Conservation (phyloP, 2,888 invertebrate genomes). For the Achlya flavicornis region DNA sequence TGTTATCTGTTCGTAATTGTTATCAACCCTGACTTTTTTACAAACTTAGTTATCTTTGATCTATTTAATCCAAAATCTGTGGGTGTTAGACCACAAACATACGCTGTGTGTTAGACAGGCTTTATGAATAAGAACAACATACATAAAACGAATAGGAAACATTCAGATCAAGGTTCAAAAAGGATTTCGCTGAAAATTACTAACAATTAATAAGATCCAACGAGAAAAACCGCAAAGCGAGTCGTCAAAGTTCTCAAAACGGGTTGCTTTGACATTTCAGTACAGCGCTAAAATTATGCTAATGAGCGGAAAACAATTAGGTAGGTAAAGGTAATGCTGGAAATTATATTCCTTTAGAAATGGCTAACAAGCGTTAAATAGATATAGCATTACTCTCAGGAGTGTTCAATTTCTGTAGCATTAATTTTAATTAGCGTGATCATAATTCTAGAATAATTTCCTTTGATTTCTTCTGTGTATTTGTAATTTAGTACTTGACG, state of each 20-base stretch:
- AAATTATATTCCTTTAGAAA: conserved; percentile 15
- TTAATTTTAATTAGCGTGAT: neutral
- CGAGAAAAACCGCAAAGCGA: conserved; percentile 29
- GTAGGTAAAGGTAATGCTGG: conserved; percentile 2
- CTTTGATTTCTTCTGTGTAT: neutral
- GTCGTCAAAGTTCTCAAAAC: conserved; percentile 6
- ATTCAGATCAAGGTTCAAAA: neutral
- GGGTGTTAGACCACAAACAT: too few species aligned
- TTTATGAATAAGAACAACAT: too few species aligned
- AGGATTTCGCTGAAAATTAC: conserved; percentile 13
- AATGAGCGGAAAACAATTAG: conserved; percentile 1
- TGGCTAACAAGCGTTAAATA: conserved; percentile 2
- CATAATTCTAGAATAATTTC: neutral
- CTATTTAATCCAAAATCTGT: too few species aligned
- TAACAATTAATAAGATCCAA: conserved; percentile 26
- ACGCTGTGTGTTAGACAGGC: too few species aligned
- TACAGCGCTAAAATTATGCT: conserved; percentile 7
- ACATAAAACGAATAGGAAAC: too few species aligned
- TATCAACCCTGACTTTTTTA: too few species aligned
- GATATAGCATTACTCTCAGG: neutral
- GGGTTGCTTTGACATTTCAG: conserved; percentile 14
- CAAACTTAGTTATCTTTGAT: too few species aligned
- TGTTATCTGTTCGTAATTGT: too few species aligned
- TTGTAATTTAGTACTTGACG: neutral
- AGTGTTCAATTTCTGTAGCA: neutral